Evolutionary conservation across 2,797 vertebrate species (phyloP).

Genomic region (Lophotriccus pileatus): DNA sequence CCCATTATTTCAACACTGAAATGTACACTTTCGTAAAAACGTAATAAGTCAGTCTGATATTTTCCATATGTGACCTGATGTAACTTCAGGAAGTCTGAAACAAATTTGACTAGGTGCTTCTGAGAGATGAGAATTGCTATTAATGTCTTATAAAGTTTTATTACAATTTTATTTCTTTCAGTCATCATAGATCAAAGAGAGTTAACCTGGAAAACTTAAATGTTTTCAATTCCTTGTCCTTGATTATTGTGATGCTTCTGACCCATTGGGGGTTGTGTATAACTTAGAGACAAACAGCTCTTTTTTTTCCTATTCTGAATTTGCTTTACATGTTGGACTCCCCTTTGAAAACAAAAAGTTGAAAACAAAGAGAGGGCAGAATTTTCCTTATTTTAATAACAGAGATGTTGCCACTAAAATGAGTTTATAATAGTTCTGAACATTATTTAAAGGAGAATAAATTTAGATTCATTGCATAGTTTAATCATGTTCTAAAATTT

Average conservation of each 20-base stretch:
- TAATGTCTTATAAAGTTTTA: background rate
- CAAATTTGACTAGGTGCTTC: constrained; percentile 3
- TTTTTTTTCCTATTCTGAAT: background rate
- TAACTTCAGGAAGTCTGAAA: constrained; percentile 26
- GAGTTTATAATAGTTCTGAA: background rate
- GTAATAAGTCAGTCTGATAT: background rate
- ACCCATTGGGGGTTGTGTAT: background rate
- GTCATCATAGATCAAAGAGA: background rate
- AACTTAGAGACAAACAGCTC: background rate
- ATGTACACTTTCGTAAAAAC: background rate
- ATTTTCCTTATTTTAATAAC: background rate
- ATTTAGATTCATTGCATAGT: background rate
- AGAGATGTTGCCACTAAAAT: background rate
- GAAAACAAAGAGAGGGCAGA: background rate
- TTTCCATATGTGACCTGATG: constrained; percentile 42
- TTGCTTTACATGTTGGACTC: background rate
- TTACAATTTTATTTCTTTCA: background rate
- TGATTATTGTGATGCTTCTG: background rate
- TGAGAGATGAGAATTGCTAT: background rate
- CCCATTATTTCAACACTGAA: background rate
- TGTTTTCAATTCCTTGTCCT: background rate
- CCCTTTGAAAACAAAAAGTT: background rate
- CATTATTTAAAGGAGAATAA: background rate
- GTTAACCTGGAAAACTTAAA: background rate
- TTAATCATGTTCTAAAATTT: background rate